Conservation (phyloP, 2,113 vertebrate genomes). For the Elaphurus davidianus region DNA sequence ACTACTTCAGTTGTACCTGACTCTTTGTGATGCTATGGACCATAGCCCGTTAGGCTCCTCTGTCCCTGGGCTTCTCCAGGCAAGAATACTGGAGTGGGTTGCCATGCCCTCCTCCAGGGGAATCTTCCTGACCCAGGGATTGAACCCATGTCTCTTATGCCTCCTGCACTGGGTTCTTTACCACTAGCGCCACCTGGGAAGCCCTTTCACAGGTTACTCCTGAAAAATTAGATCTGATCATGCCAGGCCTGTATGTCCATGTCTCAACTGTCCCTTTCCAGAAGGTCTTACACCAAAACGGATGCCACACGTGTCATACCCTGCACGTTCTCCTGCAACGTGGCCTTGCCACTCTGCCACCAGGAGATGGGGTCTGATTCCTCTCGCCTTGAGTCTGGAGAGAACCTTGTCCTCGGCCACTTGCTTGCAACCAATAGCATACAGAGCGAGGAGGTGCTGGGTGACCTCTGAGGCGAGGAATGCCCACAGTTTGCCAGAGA, state of each 20-base stretch:
- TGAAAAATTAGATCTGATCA: background rate
- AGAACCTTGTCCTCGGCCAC: background rate
- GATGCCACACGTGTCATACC: rapidly evolving
- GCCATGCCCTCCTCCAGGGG: background rate
- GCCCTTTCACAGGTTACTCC: background rate
- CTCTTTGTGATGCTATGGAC: background rate
- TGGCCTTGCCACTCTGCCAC: background rate
- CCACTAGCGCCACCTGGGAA: background rate
- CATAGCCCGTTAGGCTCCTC: background rate
- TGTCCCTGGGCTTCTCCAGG: background rate
- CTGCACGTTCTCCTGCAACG: background rate
- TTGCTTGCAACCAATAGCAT: background rate
- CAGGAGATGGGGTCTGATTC: background rate
- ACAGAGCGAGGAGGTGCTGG: rapidly evolving
- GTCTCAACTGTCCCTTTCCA: background rate
- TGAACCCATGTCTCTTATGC: background rate
- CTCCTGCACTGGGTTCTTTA: background rate
- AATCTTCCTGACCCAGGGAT: background rate
- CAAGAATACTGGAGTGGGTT: background rate
- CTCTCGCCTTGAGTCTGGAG: background rate
- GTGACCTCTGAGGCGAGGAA: background rate
- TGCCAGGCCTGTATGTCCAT: no score
- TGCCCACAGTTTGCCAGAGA: background rate
- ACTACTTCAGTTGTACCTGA: background rate
- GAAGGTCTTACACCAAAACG: background rate